These are phyloP conservation scores for Ochotona princeps DNA, from an alignment of 2,113 vertebrate species.

Conservation along the genomic window DNA sequence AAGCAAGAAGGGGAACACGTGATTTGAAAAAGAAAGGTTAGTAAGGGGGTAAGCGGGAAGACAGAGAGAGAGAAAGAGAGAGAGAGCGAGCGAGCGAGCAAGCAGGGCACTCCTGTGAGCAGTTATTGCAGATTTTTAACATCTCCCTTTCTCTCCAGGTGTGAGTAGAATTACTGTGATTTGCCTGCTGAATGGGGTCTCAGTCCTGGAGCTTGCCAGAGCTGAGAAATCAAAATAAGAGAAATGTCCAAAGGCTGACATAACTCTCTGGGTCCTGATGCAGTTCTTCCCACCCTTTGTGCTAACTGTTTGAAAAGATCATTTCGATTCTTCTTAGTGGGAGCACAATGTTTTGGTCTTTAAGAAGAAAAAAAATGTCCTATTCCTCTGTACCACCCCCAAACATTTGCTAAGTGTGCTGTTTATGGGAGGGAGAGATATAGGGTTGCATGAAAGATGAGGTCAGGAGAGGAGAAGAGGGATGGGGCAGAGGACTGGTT, in stretches of 20 bases:
- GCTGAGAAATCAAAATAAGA: neutral
- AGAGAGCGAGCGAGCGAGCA: neutral
- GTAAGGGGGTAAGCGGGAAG: neutral
- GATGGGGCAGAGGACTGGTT: neutral
- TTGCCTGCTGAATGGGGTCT: neutral
- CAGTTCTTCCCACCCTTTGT: neutral
- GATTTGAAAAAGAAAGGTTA: neutral
- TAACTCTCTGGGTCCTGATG: neutral
- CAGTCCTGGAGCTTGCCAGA: neutral
- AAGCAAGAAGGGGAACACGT: neutral
- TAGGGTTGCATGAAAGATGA: neutral
- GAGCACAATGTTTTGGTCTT: constrained; percentile 7
- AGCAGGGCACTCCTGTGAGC: neutral
- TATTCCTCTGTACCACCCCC: no score
- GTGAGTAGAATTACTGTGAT: neutral
- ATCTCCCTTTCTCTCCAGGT: neutral
- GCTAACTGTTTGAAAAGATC: neutral
- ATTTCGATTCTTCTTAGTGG: neutral
- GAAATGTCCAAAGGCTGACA: neutral
- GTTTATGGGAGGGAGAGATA: neutral
- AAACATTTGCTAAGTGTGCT: neutral
- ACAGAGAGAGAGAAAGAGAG: neutral
- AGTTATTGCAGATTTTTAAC: neutral
- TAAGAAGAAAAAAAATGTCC: neutral
- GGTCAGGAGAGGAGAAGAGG: no score